These are phyloP conservation scores for Gari tellinella DNA, from an alignment of 2,888 invertebrate genomes.

Conservation along the genomic window DNA sequence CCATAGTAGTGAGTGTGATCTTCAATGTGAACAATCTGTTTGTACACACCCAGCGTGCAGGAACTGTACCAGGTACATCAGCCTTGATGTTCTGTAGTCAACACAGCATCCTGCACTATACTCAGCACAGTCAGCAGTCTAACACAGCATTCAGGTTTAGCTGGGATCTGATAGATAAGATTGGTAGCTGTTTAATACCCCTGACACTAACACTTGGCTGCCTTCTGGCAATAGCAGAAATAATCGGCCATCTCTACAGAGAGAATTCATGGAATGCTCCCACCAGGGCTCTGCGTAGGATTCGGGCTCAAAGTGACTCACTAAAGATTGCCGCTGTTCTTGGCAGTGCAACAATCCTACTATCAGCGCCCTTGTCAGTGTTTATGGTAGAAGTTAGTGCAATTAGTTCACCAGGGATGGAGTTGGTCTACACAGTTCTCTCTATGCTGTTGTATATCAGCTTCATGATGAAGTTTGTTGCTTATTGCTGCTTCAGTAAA, in stretches of 20 bases:
- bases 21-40: no score
- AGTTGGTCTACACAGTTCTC: conserved; percentile 23
- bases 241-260: conserved; percentile 7
- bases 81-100: no score
- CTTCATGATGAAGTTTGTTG: conserved; percentile 20
- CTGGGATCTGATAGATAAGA: conserved; percentile 18
- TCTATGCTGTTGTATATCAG: conserved; percentile 23
- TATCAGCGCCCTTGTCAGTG: conserved; percentile 3
- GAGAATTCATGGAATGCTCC: background rate
- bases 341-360: conserved; percentile 4
- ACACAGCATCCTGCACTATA: no score
- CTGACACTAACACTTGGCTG: conserved; percentile 33
- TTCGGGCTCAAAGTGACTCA: conserved; percentile 4
- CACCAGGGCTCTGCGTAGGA: background rate
- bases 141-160: conserved; percentile 11
- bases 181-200: conserved; percentile 30
- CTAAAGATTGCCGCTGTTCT: conserved; percentile 6
- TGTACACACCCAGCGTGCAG: no score
- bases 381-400: conserved; percentile 15
- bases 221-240: conserved; percentile 33
- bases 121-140: no score
- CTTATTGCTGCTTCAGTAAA: conserved; percentile 5
- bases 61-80: no score
- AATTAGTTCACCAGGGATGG: background rate
- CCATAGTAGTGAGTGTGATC: no score